A percentile compares a stretch with the other conserved stretches of the same genome.
Conservation (phyloP, 1,140 invertebrate species). For the Palaemon carinicauda region DNA sequence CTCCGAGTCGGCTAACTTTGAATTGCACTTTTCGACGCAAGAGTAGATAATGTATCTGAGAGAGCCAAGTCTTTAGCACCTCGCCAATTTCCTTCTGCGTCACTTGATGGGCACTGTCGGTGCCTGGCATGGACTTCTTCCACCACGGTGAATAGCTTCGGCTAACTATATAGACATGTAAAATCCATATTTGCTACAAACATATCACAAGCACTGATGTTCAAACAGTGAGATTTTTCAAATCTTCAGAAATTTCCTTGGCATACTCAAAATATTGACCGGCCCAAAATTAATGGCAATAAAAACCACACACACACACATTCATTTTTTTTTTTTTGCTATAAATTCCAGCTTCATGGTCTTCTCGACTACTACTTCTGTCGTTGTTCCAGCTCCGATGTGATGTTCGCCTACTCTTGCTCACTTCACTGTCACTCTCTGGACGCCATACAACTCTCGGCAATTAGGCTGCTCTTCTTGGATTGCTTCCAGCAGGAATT, state of each 20-base stretch:
- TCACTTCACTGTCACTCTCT: conserved; percentile 43
- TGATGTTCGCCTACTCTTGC: conserved; percentile 12
- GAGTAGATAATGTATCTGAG: conserved; percentile 49
- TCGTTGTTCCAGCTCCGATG: conserved; percentile 22
- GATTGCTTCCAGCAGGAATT: too few species aligned
- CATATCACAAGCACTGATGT: conserved; percentile 53
- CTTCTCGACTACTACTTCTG: conserved; percentile 17
- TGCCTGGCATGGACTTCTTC: conserved; percentile 34
- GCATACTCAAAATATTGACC: conserved; percentile 34
- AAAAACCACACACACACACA: too few species aligned
- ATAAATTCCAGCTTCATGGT: too few species aligned
- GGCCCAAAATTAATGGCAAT: neutral
- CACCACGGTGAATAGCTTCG: conserved; percentile 34
- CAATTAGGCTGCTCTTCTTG: conserved; percentile 25
- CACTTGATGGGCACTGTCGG: conserved; percentile 43
- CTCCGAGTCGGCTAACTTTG: conserved; percentile 55
- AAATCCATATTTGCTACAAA: conserved; percentile 50
- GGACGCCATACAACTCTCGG: conserved; percentile 50
- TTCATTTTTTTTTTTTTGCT: too few species aligned
- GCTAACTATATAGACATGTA: conserved; percentile 46
- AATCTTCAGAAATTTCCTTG: conserved; percentile 35
- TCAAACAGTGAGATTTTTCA: conserved; percentile 31
- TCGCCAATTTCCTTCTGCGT: conserved; percentile 48
- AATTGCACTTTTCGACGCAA: conserved; percentile 57
- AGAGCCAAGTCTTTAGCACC: conserved; percentile 52